A percentile compares a stretch with the other conserved stretches of the same genome.
Conservation (phyloP, 2,797 vertebrate species). For the Streptopelia turtur region DNA sequence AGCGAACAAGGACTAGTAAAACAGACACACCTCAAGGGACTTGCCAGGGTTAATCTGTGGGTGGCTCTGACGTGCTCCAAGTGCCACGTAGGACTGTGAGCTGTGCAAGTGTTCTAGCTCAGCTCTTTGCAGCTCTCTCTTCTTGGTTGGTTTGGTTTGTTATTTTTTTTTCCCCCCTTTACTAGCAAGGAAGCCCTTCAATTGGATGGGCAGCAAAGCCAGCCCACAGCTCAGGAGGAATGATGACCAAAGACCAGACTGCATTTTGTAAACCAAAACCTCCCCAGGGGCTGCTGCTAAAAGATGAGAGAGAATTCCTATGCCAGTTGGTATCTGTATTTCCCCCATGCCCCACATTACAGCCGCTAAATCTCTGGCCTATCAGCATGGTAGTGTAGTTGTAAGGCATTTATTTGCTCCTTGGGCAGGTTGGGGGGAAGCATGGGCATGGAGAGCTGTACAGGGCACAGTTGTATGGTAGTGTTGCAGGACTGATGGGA, state of each 20-base stretch:
- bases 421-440: not conserved
- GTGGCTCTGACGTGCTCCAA: not conserved
- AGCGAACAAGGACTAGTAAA: not conserved
- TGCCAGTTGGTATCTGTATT: slow-evolving; percentile 5
- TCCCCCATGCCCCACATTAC: not conserved
- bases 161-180: not conserved
- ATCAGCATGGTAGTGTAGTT: not conserved
- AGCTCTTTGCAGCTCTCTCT: not conserved
- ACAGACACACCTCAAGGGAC: not conserved
- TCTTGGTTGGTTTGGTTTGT: not conserved
- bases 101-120: not conserved
- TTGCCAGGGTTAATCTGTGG: not conserved
- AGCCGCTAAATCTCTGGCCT: not conserved
- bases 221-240: not conserved
- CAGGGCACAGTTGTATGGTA: not conserved
- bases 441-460: not conserved
- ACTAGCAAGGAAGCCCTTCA: not conserved
- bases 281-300: slow-evolving; percentile 13
- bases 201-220: not conserved
- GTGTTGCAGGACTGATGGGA: not conserved
- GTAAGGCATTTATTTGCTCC: not conserved
- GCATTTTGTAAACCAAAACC: slow-evolving; percentile 36
- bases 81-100: not conserved
- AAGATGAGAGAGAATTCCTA: slow-evolving; percentile 44
- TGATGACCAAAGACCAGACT: slow-evolving; percentile 13